phyloP scores from a whole-genome alignment of 2,797 vertebrate genomes.

The Tapirus indicus region DNA sequence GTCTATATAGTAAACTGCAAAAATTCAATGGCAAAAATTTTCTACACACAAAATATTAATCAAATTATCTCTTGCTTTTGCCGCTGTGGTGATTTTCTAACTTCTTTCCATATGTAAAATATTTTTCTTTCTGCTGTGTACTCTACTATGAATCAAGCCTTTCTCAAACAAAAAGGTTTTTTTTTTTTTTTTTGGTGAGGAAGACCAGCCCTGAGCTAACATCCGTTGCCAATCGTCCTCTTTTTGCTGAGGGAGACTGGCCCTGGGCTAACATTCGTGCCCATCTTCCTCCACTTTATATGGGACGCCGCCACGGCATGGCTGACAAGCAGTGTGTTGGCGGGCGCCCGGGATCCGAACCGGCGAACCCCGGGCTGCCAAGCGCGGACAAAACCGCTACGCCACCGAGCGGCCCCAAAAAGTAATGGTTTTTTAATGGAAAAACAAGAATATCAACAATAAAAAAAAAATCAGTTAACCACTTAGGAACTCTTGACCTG shows the following conservation, averaged over 20 bases:
- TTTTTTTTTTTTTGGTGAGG: too few relatives aligned
- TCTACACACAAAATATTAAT: not conserved
- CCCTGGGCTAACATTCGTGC: too few relatives aligned
- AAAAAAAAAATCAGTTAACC: not conserved
- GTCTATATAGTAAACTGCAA: not conserved
- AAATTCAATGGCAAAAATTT: not conserved
- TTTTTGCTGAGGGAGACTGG: too few relatives aligned
- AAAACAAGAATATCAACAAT: not conserved
- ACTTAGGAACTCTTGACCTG: not conserved
- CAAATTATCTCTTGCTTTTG: not conserved
- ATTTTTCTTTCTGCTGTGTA: not conserved
- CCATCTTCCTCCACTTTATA: too few relatives aligned
- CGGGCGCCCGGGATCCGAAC: too few relatives aligned
- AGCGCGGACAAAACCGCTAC: too few relatives aligned
- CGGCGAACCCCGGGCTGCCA: too few relatives aligned
- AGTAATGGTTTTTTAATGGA: not conserved
- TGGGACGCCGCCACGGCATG: too few relatives aligned
- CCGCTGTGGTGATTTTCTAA: not conserved
- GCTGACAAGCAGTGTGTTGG: too few relatives aligned
- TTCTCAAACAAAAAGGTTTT: conserved; percentile 2
- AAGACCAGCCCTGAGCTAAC: too few relatives aligned
- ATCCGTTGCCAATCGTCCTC: too few relatives aligned
- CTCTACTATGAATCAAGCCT: not conserved
- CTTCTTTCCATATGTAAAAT: not conserved
- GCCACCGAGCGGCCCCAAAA: too few relatives aligned